Conservation (phyloP, 2,888 invertebrate species). For the Blastobasis lacticolella region DNA sequence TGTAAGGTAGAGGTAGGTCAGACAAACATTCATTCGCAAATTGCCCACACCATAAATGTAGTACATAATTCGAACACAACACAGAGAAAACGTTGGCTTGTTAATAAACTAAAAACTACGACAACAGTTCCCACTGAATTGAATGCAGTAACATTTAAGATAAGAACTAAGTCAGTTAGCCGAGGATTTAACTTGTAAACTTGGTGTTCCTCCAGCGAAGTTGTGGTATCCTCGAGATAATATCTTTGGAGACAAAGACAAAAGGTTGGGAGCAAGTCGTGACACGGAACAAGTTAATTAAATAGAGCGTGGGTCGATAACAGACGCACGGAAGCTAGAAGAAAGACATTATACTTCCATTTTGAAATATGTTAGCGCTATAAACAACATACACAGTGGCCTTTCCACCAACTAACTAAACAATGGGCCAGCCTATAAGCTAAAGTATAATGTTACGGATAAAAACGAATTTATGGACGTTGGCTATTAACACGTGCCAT, state of each 20-base stretch:
- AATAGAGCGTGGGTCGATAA: constrained; percentile 11
- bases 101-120: no score
- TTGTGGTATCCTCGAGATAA: constrained; percentile 3
- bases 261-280: constrained; percentile 23
- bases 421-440: no score
- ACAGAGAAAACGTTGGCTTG: no score
- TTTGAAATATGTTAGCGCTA: constrained; percentile 8
- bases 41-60: no score
- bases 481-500: constrained; percentile 13
- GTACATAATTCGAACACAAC: no score
- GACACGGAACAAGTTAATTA: constrained; percentile 30
- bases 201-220: background rate
- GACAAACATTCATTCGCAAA: background rate
- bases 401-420: no score
- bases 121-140: no score
- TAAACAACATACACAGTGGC: background rate
- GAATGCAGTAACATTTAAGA: background rate
- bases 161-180: constrained; percentile 2
- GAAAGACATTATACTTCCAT: constrained; percentile 9
- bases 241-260: constrained; percentile 25
- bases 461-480: constrained; percentile 20
- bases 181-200: background rate
- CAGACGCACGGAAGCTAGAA: no score
- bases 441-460: constrained; percentile 2
- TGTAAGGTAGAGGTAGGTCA: background rate